Percentiles rank a stretch among this genome's conserved stretches.
phyloP scores from a whole-genome alignment of 2,113 vertebrate species.

The Psittacara wagleri region DNA sequence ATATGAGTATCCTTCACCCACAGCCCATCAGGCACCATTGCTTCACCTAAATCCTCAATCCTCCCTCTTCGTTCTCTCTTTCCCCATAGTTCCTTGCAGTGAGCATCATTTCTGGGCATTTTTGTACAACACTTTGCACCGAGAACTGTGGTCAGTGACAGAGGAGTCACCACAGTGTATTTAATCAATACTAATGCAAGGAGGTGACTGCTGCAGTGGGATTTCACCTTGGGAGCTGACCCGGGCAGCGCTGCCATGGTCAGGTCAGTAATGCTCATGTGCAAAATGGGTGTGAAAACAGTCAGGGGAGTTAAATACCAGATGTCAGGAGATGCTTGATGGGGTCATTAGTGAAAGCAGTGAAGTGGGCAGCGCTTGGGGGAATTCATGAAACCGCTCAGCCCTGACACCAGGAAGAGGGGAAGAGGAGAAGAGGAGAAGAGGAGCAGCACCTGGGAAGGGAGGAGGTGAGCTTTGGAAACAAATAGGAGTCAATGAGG shows the following conservation, averaged over 20 bases:
- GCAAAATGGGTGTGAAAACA: background rate
- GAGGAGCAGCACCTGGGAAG: background rate
- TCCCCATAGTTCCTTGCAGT: background rate
- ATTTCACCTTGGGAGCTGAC: background rate
- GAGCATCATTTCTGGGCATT: background rate
- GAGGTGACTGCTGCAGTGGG: background rate
- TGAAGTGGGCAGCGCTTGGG: background rate
- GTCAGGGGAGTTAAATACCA: background rate
- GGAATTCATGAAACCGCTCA: background rate
- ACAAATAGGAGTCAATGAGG: slow-evolving; percentile 27
- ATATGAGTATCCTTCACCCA: background rate
- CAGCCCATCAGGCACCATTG: background rate
- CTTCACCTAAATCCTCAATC: fast-evolving
- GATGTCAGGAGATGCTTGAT: background rate
- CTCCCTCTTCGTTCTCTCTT: background rate
- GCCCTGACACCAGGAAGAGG: background rate
- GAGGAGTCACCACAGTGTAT: background rate
- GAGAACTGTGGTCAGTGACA: fast-evolving
- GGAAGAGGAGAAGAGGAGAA: background rate
- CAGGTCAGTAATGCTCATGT: fast-evolving
- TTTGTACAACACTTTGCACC: background rate
- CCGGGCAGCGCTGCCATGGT: background rate
- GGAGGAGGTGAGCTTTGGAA: background rate
- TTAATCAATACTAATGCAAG: background rate
- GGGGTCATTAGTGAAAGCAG: background rate